A percentile compares a stretch with the other conserved stretches of the same genome.
Conservation (phyloP, 2,797 vertebrate genomes). For the Lagodon rhomboides region DNA sequence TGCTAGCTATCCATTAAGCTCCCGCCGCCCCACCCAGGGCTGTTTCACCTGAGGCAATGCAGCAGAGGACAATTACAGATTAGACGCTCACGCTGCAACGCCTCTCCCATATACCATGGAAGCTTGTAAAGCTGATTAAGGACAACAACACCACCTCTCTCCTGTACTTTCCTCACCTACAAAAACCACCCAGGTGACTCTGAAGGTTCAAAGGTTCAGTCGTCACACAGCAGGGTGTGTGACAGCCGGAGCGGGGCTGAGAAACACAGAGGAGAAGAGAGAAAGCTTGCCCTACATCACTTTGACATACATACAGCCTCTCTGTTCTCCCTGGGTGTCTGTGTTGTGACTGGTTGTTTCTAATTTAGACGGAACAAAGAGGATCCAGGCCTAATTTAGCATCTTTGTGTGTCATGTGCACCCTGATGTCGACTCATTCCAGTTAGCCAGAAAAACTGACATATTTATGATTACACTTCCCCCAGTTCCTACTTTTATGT, state of each 20-base stretch:
- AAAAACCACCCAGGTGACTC: conserved; percentile 71
- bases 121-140: conserved; percentile 83
- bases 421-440: conserved; percentile 36
- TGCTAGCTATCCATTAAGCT: conserved; percentile 73
- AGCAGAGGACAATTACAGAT: conserved; percentile 82
- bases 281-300: conserved; percentile 39
- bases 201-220: conserved; percentile 79
- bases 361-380: conserved; percentile 24
- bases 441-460: conserved; percentile 39
- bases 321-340: conserved; percentile 35
- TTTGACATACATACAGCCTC: conserved; percentile 45
- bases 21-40: conserved; percentile 69
- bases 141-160: conserved; percentile 69
- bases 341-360: conserved; percentile 41
- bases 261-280: conserved; percentile 20
- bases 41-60: conserved; percentile 78
- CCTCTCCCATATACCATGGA: conserved; percentile 75
- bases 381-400: conserved; percentile 46
- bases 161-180: conserved; percentile 77
- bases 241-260: conserved; percentile 5
- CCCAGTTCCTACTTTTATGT: conserved; percentile 41
- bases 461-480: conserved; percentile 47
- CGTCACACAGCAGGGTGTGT: conserved; percentile 61
- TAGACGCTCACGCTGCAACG: conserved; percentile 63
- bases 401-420: conserved; percentile 45